phyloP scores from a whole-genome alignment of 2,113 vertebrate genomes.

The Hymenochirus boettgeri region DNA sequence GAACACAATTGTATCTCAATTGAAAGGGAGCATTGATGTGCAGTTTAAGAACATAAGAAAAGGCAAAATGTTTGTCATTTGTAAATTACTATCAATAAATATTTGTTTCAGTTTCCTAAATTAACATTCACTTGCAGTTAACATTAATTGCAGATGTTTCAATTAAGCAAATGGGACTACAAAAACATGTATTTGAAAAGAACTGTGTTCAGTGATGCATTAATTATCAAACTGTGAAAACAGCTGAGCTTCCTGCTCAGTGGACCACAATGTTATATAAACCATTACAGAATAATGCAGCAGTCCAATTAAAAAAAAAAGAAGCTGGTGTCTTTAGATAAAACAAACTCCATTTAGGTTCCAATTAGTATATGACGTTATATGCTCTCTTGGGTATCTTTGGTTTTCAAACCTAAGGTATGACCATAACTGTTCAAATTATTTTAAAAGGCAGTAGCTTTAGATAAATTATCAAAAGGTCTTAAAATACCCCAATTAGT shows the following conservation, averaged over 20 bases:
- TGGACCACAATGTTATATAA: constrained; percentile 59
- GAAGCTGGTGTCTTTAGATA: constrained; percentile 52
- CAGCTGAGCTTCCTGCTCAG: constrained; percentile 63
- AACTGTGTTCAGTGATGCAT: constrained; percentile 66
- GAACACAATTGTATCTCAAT: constrained; percentile 1
- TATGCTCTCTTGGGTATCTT: constrained; percentile 19
- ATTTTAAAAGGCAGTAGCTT: too few relatives aligned
- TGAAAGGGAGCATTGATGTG: constrained; percentile 43
- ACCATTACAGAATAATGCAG: constrained; percentile 58
- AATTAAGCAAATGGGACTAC: constrained; percentile 71
- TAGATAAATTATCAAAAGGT: too few relatives aligned
- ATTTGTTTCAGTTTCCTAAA: constrained; percentile 54
- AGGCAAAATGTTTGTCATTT: constrained; percentile 57
- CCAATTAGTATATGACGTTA: constrained; percentile 53
- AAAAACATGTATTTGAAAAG: constrained; percentile 60
- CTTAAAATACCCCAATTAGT: too few relatives aligned
- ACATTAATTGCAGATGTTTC: constrained; percentile 72
- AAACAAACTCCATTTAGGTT: constrained; percentile 51
- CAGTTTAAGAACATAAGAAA: constrained; percentile 47
- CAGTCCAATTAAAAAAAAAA: constrained; percentile 63
- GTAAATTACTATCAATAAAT: constrained; percentile 57
- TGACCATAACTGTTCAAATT: too few relatives aligned
- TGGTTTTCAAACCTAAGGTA: constrained; percentile 1
- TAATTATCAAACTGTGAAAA: constrained; percentile 70
- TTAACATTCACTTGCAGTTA: constrained; percentile 70